Conservation (phyloP, 2,113 vertebrate genomes). For the Ariopsis seemanni region DNA sequence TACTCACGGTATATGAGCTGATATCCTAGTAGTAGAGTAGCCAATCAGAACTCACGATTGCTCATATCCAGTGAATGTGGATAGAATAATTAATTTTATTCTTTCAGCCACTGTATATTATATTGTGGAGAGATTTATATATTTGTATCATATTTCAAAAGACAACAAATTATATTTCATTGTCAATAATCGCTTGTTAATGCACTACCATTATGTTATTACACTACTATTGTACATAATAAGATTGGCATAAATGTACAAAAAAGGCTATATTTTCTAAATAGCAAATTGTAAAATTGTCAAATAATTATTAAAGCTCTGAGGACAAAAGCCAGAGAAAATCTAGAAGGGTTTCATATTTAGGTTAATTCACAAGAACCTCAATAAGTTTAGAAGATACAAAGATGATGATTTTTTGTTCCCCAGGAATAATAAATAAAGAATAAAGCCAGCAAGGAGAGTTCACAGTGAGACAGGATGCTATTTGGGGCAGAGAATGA, state of each 20-base stretch:
- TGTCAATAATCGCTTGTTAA: background rate
- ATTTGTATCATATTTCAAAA: background rate
- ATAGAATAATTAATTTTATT: background rate
- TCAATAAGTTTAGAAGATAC: background rate
- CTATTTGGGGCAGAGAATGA: conserved; percentile 16
- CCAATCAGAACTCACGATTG: no score
- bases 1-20: no score
- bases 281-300: background rate
- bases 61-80: no score
- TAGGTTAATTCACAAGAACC: background rate
- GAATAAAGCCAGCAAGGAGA: conserved; percentile 36
- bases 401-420: background rate
- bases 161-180: background rate
- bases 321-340: conserved; percentile 1
- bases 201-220: background rate
- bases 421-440: background rate
- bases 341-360: background rate
- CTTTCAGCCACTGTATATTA: background rate
- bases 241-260: background rate
- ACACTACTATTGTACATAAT: background rate
- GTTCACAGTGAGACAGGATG: conserved; percentile 23
- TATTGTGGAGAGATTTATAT: background rate
- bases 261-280: background rate
- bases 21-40: no score
- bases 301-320: background rate